Evolutionary conservation across 92 coral and sea anemone genomes (phyloP).

Genomic region (Heteractis magnifica): DNA sequence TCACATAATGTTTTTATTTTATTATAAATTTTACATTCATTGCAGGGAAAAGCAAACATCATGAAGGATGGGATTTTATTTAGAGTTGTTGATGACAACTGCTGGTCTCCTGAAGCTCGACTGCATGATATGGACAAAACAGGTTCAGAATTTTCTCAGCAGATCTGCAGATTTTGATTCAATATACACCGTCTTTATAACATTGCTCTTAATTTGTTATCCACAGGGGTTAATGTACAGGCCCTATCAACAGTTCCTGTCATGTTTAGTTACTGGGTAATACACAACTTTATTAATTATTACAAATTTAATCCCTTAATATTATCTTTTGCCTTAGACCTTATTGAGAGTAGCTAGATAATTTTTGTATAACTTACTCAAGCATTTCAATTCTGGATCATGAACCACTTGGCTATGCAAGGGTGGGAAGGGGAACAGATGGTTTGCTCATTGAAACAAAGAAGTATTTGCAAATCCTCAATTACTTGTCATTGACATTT

Average conservation of each 20-base stretch:
- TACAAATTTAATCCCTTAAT: no score
- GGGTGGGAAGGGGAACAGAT: no score
- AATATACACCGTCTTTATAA: neutral
- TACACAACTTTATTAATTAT: neutral
- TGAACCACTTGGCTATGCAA: no score
- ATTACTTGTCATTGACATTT: neutral
- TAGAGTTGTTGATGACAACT: slow-evolving; percentile 89
- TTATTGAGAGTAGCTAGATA: no score
- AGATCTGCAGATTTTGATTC: neutral
- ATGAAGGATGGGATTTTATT: slow-evolving; percentile 90
- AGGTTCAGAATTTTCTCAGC: slow-evolving; percentile 41
- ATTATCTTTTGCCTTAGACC: no score
- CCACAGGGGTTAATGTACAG: slow-evolving; percentile 84
- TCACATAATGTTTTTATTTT: neutral
- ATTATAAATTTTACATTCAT: neutral
- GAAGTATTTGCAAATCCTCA: no score
- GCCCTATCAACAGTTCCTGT: slow-evolving; percentile 95
- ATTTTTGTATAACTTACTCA: no score
- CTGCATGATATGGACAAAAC: slow-evolving; percentile 91
- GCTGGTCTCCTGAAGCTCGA: slow-evolving; percentile 94
- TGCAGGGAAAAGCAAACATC: slow-evolving; percentile 86
- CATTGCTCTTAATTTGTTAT: neutral
- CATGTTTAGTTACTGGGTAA: slow-evolving; percentile 98
- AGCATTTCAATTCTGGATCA: no score
- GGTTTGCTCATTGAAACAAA: no score